Conservation (phyloP, 2,797 vertebrate species). For the Linurgus olivaceus region DNA sequence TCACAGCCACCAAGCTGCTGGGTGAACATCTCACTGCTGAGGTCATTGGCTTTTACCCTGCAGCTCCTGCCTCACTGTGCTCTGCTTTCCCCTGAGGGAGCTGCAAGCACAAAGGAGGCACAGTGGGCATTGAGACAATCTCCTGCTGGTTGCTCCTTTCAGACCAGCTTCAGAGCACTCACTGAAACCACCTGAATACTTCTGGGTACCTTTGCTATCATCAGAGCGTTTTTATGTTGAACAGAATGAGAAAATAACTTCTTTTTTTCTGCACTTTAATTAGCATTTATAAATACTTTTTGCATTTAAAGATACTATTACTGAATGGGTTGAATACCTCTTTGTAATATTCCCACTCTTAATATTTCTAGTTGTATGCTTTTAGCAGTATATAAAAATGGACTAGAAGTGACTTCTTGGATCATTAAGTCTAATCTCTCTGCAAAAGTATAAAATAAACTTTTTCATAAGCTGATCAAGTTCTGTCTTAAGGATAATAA, state of each 20-base stretch:
- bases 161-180: background rate
- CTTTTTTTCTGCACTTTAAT: background rate
- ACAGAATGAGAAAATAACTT: background rate
- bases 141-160: background rate
- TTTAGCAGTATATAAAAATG: background rate
- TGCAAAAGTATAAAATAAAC: background rate
- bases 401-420: background rate
- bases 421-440: slow-evolving; percentile 8
- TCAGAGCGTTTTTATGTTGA: background rate
- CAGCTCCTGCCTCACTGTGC: background rate
- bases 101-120: background rate
- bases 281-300: background rate
- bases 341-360: background rate
- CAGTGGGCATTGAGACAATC: background rate
- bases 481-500: background rate
- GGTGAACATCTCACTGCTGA: background rate
- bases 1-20: background rate
- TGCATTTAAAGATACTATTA: background rate
- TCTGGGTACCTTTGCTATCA: background rate
- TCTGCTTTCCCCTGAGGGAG: background rate
- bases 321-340: background rate
- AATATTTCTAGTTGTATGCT: background rate
- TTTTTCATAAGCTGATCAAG: background rate
- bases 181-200: background rate
- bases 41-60: background rate